Evolutionary conservation across 2,113 vertebrate genomes (phyloP).

Genomic region (Anthoscopus minutus): DNA sequence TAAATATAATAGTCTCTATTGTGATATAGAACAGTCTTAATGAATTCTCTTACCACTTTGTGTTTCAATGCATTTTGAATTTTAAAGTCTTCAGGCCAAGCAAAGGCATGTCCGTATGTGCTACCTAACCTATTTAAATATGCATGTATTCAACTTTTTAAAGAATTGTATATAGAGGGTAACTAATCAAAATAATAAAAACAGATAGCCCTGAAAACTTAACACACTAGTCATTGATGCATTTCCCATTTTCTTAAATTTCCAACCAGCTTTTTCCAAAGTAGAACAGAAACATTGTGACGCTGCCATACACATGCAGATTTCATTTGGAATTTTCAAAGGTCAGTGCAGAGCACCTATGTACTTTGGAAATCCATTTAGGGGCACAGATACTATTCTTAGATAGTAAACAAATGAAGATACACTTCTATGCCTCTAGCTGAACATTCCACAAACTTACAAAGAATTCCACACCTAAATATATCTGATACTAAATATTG

Average conservation of each 20-base stretch:
- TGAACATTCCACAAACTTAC: not conserved
- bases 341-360: not conserved
- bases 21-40: not conserved
- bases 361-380: not conserved
- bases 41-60: not conserved
- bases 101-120: not conserved
- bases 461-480: not conserved
- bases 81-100: not conserved
- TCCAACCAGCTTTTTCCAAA: not conserved
- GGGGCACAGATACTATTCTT: not conserved
- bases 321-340: constrained; percentile 1
- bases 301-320: not conserved
- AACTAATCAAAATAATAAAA: not conserved
- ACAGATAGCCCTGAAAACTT: not conserved
- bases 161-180: not conserved
- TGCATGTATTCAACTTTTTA: not conserved
- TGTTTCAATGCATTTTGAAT: not conserved
- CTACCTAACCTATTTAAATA: not conserved
- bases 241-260: not conserved
- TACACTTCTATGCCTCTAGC: not conserved
- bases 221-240: not conserved
- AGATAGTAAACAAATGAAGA: not conserved
- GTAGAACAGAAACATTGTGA: not conserved
- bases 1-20: not conserved
- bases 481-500: not conserved